Conservation (phyloP, 2,888 invertebrate species). For the Ceraclea dissimilis region DNA sequence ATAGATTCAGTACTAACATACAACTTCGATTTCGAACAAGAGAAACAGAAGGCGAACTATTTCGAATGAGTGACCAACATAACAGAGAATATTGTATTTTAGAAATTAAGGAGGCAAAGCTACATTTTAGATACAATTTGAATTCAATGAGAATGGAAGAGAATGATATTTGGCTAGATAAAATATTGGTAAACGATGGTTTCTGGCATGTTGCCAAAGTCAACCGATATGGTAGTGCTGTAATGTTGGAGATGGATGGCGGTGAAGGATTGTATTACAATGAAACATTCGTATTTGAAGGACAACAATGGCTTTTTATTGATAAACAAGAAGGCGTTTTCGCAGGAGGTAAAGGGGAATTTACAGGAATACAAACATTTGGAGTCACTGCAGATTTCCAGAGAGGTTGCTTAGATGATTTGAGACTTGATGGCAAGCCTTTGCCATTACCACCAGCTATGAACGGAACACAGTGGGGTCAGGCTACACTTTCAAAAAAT, state of each 20-base stretch:
- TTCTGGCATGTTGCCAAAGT: constrained; percentile 95
- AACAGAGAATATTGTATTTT: constrained; percentile 90
- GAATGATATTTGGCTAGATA: constrained; percentile 80
- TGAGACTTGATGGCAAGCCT: constrained; percentile 86
- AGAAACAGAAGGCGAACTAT: constrained; percentile 87
- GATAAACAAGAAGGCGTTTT: constrained; percentile 94
- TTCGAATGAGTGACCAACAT: constrained; percentile 89
- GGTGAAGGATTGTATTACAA: constrained; percentile 91
- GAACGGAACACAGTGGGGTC: constrained; percentile 94
- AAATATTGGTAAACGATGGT: constrained; percentile 87
- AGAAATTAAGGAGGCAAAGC: constrained; percentile 79
- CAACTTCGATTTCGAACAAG: constrained; percentile 90
- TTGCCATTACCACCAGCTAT: constrained; percentile 89
- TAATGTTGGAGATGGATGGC: constrained; percentile 86
- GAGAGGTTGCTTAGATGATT: constrained; percentile 69
- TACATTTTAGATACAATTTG: constrained; percentile 87
- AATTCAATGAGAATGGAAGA: constrained; percentile 88
- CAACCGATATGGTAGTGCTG: constrained; percentile 84
- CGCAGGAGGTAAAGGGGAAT: constrained; percentile 94
- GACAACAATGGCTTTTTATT: constrained; percentile 87
- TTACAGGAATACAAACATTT: constrained; percentile 87
- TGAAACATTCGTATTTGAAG: constrained; percentile 82
- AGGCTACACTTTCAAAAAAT: constrained; percentile 88
- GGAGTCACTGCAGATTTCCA: constrained; percentile 93
- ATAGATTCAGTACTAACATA: constrained; percentile 85